These are phyloP conservation scores for Muscidifurax raptorellus DNA, from an alignment of 1,140 invertebrate genomes.

Conservation along the genomic window DNA sequence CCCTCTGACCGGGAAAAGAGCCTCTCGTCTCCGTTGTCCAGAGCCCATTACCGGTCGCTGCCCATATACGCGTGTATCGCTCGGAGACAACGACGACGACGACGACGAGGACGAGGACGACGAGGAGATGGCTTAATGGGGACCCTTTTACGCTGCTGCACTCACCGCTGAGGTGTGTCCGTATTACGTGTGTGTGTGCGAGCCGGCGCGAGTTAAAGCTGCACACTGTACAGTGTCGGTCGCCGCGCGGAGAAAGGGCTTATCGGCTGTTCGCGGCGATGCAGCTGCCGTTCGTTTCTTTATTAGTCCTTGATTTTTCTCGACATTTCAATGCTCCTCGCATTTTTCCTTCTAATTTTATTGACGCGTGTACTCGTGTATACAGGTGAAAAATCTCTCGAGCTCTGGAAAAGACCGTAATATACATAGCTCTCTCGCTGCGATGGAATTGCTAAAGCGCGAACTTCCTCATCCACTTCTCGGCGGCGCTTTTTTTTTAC, in stretches of 20 bases:
- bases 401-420: too few species aligned
- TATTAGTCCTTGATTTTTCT: conserved; percentile 28
- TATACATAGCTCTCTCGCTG: too few species aligned
- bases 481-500: conserved; percentile 13
- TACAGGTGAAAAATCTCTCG: neutral
- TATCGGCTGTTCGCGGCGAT: neutral
- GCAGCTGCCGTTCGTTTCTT: conserved; percentile 8
- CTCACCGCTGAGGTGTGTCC: conserved; percentile 7
- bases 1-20: neutral
- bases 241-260: neutral
- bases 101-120: neutral
- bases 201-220: neutral
- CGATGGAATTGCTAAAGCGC: neutral
- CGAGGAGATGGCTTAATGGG: conserved; percentile 37
- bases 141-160: conserved; percentile 31
- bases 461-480: neutral
- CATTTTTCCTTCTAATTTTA: too few species aligned
- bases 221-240: neutral
- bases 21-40: neutral
- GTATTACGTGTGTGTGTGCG: too few species aligned
- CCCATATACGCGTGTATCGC: conserved; percentile 29
- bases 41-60: conserved; percentile 30
- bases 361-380: too few species aligned
- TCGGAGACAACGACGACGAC: neutral
- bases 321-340: neutral